phyloP scores from a whole-genome alignment of 2,797 vertebrate species.

The Acridotheres tristis region DNA sequence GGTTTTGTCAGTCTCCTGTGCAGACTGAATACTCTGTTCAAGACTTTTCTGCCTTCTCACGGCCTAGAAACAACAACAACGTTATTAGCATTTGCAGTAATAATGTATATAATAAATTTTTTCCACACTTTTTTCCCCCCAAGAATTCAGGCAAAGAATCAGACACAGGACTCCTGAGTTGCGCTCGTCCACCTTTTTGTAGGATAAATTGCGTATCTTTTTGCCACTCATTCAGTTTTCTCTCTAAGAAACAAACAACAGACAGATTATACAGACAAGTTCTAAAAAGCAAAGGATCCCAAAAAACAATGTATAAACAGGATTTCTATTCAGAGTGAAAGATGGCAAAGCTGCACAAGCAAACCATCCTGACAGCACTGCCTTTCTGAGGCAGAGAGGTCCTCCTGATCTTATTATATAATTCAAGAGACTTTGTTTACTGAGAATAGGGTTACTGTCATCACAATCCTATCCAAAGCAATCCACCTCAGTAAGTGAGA shows the following conservation, averaged over 20 bases:
- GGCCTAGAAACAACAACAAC: conserved; percentile 76
- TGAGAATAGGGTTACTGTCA: conserved; percentile 79
- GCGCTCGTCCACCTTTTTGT: conserved; percentile 79
- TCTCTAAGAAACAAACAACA: background rate
- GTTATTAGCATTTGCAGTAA: conserved; percentile 12
- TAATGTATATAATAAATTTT: background rate
- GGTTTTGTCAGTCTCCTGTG: conserved; percentile 90
- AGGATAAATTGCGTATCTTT: conserved; percentile 78
- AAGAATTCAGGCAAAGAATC: background rate
- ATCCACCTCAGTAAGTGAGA: conserved; percentile 74
- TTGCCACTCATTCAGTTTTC: conserved; percentile 72
- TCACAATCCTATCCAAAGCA: conserved; percentile 75
- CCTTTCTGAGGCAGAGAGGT: conserved; percentile 44
- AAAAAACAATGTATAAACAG: background rate
- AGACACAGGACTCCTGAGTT: conserved; percentile 7
- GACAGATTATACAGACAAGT: background rate
- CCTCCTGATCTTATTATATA: conserved; percentile 77
- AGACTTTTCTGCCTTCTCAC: conserved; percentile 88
- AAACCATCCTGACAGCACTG: conserved; percentile 46
- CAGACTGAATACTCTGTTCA: conserved; percentile 87
- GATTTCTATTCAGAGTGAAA: background rate
- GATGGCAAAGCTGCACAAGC: conserved; percentile 34
- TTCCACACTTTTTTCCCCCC: background rate
- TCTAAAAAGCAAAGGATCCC: background rate
- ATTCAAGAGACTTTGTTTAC: conserved; percentile 79